Conservation (phyloP, 2,797 vertebrate genomes). For the Arrhamphus sclerolepis region DNA sequence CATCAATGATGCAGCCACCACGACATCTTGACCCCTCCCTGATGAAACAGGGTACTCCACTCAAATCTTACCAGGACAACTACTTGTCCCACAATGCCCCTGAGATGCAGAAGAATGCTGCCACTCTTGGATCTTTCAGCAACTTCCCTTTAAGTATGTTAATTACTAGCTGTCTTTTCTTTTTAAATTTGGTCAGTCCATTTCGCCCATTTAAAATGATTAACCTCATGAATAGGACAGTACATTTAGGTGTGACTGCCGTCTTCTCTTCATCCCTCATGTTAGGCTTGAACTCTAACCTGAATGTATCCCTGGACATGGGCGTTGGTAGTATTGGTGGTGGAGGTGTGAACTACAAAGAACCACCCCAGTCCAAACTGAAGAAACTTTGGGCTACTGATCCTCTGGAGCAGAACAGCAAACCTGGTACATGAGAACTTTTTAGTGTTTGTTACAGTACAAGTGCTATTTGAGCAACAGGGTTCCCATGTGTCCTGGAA, state of each 20-base stretch:
- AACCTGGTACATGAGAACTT: constrained; percentile 85
- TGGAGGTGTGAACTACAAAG: constrained; percentile 89
- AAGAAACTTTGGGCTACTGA: constrained; percentile 98
- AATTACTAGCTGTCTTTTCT: not conserved
- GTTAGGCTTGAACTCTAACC: constrained; percentile 94
- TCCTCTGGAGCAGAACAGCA: constrained; percentile 97
- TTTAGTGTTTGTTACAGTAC: not conserved
- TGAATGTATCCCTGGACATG: constrained; percentile 98
- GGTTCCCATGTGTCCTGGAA: no score
- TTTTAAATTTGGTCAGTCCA: not conserved
- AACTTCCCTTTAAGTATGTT: constrained; percentile 95
- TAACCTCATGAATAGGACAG: no score
- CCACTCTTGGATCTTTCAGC: constrained; percentile 88
- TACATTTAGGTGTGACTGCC: not conserved
- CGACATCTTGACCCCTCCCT: constrained; percentile 92
- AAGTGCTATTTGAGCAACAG: no score
- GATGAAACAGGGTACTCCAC: constrained; percentile 87
- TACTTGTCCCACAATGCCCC: constrained; percentile 88
- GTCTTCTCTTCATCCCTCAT: not conserved
- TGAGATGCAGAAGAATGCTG: constrained; percentile 94
- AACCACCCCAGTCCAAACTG: constrained; percentile 95
- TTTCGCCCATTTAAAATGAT: not conserved
- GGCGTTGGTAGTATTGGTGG: constrained; percentile 79
- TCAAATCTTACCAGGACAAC: constrained; percentile 92
- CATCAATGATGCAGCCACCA: constrained; percentile 91